Percentiles rank a stretch among this genome's conserved stretches.
phyloP scores from a whole-genome alignment of 1,140 invertebrate species.

The Manduca sexta region DNA sequence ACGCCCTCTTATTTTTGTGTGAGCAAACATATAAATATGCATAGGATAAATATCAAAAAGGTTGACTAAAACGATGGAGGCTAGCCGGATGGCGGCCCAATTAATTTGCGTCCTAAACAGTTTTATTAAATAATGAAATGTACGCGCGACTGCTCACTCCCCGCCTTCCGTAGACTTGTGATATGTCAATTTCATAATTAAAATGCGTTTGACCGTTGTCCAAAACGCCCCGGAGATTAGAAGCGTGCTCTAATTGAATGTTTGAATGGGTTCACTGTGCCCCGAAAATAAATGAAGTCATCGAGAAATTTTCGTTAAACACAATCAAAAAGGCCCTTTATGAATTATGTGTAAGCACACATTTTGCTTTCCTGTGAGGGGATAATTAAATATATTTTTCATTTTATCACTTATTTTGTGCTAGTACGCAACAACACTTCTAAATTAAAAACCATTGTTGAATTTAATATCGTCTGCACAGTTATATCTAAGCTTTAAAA shows the following conservation, averaged over 20 bases:
- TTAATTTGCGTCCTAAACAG: slow-evolving; percentile 62
- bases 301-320: slow-evolving; percentile 44
- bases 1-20: slow-evolving; percentile 36
- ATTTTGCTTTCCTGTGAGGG: background rate
- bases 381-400: too few species aligned
- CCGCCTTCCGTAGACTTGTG: slow-evolving; percentile 26
- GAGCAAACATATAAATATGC: slow-evolving; percentile 69
- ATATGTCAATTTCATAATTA: slow-evolving; percentile 73
- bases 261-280: slow-evolving; percentile 34
- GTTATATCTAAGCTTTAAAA: too few species aligned
- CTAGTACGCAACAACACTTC: too few species aligned
- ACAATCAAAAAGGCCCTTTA: slow-evolving; percentile 53
- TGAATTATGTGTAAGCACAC: slow-evolving; percentile 39
- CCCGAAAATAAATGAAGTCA: slow-evolving; percentile 48
- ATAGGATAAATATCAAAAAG: slow-evolving; percentile 60
- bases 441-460: too few species aligned
- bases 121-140: slow-evolving; percentile 69
- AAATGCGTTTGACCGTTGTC: slow-evolving; percentile 67
- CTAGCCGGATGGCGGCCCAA: slow-evolving; percentile 30
- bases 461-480: too few species aligned
- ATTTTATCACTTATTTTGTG: too few species aligned
- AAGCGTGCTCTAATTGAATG: slow-evolving; percentile 60
- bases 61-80: slow-evolving; percentile 42
- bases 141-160: slow-evolving; percentile 23
- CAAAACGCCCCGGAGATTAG: slow-evolving; percentile 51